Percentiles rank a stretch among this genome's conserved stretches.
Conservation (phyloP, 2,113 vertebrate species). For the Pseudopipra pipra region DNA sequence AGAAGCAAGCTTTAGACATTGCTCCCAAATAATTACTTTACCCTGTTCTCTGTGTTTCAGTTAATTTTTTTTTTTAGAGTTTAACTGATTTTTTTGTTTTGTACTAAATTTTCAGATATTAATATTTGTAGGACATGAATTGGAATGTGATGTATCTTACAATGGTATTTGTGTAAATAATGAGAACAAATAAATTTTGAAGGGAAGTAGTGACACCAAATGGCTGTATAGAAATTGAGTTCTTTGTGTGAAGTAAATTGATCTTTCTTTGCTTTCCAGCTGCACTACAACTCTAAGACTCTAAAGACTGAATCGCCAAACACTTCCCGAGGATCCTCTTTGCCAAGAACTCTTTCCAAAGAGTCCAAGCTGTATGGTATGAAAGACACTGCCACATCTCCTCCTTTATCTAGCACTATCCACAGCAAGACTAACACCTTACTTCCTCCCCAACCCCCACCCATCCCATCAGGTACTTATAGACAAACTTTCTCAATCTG, state of each 20-base stretch:
- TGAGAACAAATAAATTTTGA: background rate
- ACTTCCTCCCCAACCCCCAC: conserved; percentile 93
- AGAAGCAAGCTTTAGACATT: background rate
- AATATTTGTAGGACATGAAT: background rate
- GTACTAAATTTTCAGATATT: background rate
- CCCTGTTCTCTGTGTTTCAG: background rate
- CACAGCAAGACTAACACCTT: conserved; percentile 94
- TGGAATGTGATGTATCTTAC: background rate
- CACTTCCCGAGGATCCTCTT: conserved; percentile 93
- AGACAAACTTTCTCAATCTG: conserved; percentile 21
- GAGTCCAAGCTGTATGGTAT: conserved; percentile 99
- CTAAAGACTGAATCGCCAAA: conserved; percentile 95
- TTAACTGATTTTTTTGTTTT: background rate
- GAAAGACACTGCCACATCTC: conserved; percentile 86
- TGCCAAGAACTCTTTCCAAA: conserved; percentile 96
- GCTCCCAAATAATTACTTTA: background rate
- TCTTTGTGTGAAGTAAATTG: background rate
- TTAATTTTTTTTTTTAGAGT: background rate
- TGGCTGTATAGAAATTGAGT: background rate
- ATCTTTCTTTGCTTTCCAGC: conserved; percentile 72
- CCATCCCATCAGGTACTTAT: conserved; percentile 92
- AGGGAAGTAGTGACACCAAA: background rate
- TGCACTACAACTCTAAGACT: conserved; percentile 98
- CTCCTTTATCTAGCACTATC: conserved; percentile 79
- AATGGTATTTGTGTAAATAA: background rate